phyloP scores from a whole-genome alignment of 2,113 vertebrate species.

The Saguinus midas region DNA sequence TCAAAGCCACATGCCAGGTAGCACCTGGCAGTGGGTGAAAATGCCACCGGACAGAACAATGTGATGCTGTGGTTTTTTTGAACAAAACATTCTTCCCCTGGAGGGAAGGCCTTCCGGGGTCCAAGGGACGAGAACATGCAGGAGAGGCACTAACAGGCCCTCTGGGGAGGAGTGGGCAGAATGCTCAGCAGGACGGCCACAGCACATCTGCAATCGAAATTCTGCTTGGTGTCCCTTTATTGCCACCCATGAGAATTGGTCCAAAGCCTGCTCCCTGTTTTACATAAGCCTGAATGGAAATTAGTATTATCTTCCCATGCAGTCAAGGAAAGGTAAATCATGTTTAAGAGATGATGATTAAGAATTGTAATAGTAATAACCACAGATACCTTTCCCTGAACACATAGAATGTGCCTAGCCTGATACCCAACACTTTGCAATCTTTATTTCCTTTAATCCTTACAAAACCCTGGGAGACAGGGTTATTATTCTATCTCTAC shows the following conservation, averaged over 20 bases:
- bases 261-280: background rate
- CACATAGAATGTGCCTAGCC: background rate
- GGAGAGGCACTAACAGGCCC: background rate
- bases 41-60: slow-evolving; percentile 81
- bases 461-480: background rate
- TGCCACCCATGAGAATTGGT: background rate
- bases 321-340: background rate
- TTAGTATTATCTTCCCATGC: background rate
- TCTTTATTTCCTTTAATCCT: background rate
- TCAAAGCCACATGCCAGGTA: slow-evolving; percentile 81
- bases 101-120: background rate
- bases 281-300: background rate
- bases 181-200: background rate
- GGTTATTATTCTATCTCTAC: background rate
- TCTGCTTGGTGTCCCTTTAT: background rate
- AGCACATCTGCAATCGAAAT: background rate
- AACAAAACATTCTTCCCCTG: slow-evolving; percentile 63
- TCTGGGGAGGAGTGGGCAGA: background rate
- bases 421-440: background rate
- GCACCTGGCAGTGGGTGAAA: slow-evolving; percentile 79
- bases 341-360: background rate
- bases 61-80: slow-evolving; percentile 63
- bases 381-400: background rate
- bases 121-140: no score
- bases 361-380: background rate